Base-by-base conservation (phyloP, 2,797 vertebrate species). In the Anisognathus igniventris region DNA sequence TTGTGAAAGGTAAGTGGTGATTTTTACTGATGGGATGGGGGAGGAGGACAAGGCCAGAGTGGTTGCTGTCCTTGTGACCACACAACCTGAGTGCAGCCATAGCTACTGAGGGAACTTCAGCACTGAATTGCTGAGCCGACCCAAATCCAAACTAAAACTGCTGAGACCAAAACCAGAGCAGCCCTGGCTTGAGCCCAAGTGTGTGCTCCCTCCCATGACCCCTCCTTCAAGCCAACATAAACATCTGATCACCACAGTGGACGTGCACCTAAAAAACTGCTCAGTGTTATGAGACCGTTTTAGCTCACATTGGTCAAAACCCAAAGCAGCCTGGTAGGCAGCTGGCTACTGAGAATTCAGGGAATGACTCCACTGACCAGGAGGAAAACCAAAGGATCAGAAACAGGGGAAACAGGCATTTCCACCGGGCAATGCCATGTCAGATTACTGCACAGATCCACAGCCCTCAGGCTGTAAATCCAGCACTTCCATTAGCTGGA, bases 21-120 rank as follows among this genome's bases (percentile, higher is more conserved):
- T 80, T 83, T 73, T 47, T 25, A 50, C n/a, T 12, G 30, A 28
- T 50, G 12, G 9, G 22, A 35, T 56, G 12, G 4, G 6, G 24
- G 22, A 68, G 31, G 15, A 86, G 7, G 18, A 60, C 28, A 74
- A 76, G 2, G 6, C 16, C 4, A 72, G 40, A 76, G 56, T 10
- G 0, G 0, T 0, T 0, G 9, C 54, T 54, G n/a, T 33, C 39
- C 8, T 4, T 20, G 23, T 3, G 35, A 76, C 40, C 42, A 27
- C 47, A 70, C 28, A 47, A 10, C 3, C 53, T 6, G 48, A 62
- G 33, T 5, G 22, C 57, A 47, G 47, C 5, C 2, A 39, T 1
- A 68, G 58, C 35, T 54, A 5, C 53, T 7, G 54, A 71, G n/a
- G 33, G n/a, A 90, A 53, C 30, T 25, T 31, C 9, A 28, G 45